Percentiles rank a stretch among this genome's conserved stretches.
phyloP scores from a whole-genome alignment of 2,113 vertebrate genomes.

The Dolichallabes microphthalmus region DNA sequence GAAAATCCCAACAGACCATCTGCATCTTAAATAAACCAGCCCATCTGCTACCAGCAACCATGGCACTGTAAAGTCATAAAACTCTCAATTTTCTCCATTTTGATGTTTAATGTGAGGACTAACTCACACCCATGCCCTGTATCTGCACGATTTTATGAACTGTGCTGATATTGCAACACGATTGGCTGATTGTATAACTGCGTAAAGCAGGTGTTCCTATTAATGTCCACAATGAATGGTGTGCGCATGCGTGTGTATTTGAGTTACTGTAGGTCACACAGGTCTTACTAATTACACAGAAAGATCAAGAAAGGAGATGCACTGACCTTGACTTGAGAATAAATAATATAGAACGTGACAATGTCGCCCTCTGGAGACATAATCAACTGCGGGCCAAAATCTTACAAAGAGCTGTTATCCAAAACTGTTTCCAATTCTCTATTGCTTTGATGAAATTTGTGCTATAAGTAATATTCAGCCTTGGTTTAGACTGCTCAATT shows the following conservation, averaged over 20 bases:
- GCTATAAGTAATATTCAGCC: neutral
- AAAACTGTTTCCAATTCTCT: neutral
- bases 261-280: neutral
- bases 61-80: too few relatives aligned
- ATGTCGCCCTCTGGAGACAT: conserved; percentile 17
- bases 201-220: too few relatives aligned
- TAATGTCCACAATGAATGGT: too few relatives aligned
- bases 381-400: neutral
- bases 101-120: too few relatives aligned
- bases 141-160: too few relatives aligned
- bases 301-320: neutral
- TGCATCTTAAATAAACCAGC: too few relatives aligned
- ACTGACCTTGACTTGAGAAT: neutral
- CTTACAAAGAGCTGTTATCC: neutral
- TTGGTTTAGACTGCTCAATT: neutral
- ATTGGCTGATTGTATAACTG: too few relatives aligned
- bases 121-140: too few relatives aligned
- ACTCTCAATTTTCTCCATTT: too few relatives aligned
- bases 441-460: neutral
- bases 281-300: neutral
- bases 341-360: conserved; percentile 1
- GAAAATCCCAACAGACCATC: too few relatives aligned
- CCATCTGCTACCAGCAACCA: too few relatives aligned
- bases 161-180: too few relatives aligned
- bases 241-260: neutral